Percentiles rank a stretch among this genome's conserved stretches.
These are phyloP conservation scores for Strigamia crassipes DNA, from an alignment of 2,888 invertebrate species.

Conservation along the genomic window DNA sequence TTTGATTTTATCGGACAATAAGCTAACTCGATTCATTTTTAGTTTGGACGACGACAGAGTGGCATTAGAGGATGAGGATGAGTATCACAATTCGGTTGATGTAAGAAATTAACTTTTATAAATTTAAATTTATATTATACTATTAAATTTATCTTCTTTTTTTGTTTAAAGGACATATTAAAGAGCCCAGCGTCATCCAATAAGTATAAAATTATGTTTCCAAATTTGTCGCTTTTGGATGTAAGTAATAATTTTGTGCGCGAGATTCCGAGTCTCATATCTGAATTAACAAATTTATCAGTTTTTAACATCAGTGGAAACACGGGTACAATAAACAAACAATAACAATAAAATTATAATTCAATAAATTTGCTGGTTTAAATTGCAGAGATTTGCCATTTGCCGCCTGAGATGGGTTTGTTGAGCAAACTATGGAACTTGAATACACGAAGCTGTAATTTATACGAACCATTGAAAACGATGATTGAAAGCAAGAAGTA, in stretches of 20 bases:
- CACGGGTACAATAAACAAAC: conserved; percentile 62
- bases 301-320: conserved; percentile 92
- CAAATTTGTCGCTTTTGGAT: conserved; percentile 92
- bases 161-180: conserved; percentile 46
- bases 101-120: conserved; percentile 25
- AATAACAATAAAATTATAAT: neutral
- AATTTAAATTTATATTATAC: neutral
- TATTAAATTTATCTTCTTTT: neutral
- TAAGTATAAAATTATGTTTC: conserved; percentile 77
- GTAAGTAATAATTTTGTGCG: conserved; percentile 83
- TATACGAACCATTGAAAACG: conserved; percentile 83
- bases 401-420: conserved; percentile 94
- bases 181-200: conserved; percentile 48
- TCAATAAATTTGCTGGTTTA: conserved; percentile 46
- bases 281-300: conserved; percentile 84
- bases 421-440: conserved; percentile 95
- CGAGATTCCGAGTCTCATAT: conserved; percentile 79
- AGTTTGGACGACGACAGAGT: conserved; percentile 48
- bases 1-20: conserved; percentile 83
- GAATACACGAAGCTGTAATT: conserved; percentile 84
- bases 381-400: conserved; percentile 73
- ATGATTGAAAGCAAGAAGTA: conserved; percentile 92
- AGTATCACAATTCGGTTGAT: conserved; percentile 51
- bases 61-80: conserved; percentile 46
- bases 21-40: conserved; percentile 69